These are phyloP conservation scores for Peromyscus eremicus DNA, from an alignment of 2,797 vertebrate species.

Conservation along the genomic window DNA sequence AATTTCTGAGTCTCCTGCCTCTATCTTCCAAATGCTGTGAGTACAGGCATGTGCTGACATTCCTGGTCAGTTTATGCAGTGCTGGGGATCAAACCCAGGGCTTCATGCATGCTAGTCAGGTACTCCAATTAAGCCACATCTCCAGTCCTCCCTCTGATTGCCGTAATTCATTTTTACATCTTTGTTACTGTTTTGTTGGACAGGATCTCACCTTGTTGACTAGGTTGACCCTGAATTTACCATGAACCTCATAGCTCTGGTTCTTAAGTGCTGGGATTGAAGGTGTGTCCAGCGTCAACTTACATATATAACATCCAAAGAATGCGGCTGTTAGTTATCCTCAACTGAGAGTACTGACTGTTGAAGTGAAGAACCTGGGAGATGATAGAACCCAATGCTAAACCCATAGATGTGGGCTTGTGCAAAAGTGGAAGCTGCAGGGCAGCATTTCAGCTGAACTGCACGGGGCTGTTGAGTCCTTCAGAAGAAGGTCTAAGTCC, in stretches of 20 bases:
- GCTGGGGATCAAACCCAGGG: background rate
- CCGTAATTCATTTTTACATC: background rate
- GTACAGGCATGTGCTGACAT: background rate
- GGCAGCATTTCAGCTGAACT: background rate
- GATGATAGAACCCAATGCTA: background rate
- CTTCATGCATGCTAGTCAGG: background rate
- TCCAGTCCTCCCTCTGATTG: background rate
- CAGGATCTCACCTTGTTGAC: background rate
- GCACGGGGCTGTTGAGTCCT: too few relatives aligned
- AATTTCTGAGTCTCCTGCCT: background rate
- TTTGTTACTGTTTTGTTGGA: background rate
- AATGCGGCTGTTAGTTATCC: background rate
- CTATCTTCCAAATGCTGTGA: background rate
- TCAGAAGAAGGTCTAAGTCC: too few relatives aligned
- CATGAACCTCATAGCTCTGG: background rate
- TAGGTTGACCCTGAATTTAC: background rate
- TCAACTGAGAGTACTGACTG: background rate
- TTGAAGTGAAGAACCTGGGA: background rate
- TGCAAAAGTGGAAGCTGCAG: background rate
- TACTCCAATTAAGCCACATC: background rate
- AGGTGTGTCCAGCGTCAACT: background rate
- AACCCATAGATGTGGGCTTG: background rate
- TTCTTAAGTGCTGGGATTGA: background rate
- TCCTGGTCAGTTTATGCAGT: background rate
- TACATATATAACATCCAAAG: slow-evolving; percentile 15